Evolutionary conservation across 2,113 vertebrate species (phyloP), one percentile per base, ranked within the genome.

Genomic region (Colaptes auratus): DNA sequence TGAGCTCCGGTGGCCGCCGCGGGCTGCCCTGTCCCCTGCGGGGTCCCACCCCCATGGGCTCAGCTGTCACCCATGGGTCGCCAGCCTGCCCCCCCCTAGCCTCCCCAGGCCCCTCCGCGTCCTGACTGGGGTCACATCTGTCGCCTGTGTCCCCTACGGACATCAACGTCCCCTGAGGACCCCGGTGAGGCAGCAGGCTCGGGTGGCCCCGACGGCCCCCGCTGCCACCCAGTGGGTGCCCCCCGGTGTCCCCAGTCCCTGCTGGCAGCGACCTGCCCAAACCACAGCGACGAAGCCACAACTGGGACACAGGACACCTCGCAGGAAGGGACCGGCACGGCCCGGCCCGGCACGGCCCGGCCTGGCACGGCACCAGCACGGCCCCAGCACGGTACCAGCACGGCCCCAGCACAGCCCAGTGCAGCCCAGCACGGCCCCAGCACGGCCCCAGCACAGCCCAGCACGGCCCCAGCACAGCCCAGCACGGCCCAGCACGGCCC

Each of bases 171-270:
- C 65, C 65, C 56, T 17, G 2, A 0, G 27, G 25, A 6, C 58
- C 15, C 80, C n/a, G n/a, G n/a, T n/a, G n/a, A n/a, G n/a, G n/a
- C 12, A 5, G 4, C 3, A 19, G n/a, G 21, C 25, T 56, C 30
- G 6, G 17, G 7, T 7, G 58, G 15, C 24, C 30, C 58, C 36
- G 4, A 3, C 3, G 3, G 4, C 9, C n/a, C 14, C n/a, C 2
- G 21, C 15, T 4, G 7, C 27, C n/a, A 35, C 59, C 59, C 59
- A 61, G 9, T 20, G 53, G 58, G 31, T n/a, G 31, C 58, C 35
- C 61, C 25, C 61, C 35, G 44, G 55, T 1, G 35, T 23, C 60
- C 77, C 67, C 69, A 9, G 10, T 8, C 9, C 11, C 50, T 63
- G 52, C 52, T 72, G 78, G 78, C 42, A 35, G 15, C 71, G 70